Evolutionary conservation across 1,140 invertebrate genomes (phyloP), one percentile per base, ranked within the genome.

Genomic region (Pachyrhynchus sulphureomaculatus): DNA sequence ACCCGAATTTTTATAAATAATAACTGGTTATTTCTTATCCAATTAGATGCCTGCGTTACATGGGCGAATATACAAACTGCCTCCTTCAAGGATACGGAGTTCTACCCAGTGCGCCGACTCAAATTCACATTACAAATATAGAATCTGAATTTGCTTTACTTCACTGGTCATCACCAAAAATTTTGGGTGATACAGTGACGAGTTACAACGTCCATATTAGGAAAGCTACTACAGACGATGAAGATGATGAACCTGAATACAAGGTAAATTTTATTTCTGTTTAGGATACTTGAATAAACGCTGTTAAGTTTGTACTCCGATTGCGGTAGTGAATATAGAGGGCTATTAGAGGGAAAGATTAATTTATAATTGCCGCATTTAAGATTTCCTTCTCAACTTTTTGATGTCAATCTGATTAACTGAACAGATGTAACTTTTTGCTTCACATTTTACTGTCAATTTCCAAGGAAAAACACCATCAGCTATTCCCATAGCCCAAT

Each of bases 41-140:
- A 15, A 0, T 42, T 63, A 69, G 66, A 42, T 93, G 91, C 71
- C 78, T 92, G 26, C 85, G 88, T 41, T 90, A 88, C 75, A 92
- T 92, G 86, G 80, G 80, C 1, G 84, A 87, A 29, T 91, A 90
- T 75, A 85, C 84, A 21, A 90, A 87, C 76, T 92, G 91, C 70
- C 76, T 92, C 4, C 81, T 92, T 62, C 87, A 91, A 79, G 88
- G 89, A 4, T 92, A 92, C 71, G 89, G 90, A 1, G 89, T 92
- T 0, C 78, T 93, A 1, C 87, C 90, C 0, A 85, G 86, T 29
- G 78, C 84, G 12, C 91, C 91, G 0, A 80, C 79, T 0, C 77
- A 81, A 44, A 76, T 92, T 1, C 82, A 84, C 45, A 82, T 92
- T 1, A 83, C 86, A 15, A 88, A 88, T 69, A 83, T 91, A 36